Conservation (phyloP, 2,888 invertebrate species). For the Malthinus seriepunctatus region DNA sequence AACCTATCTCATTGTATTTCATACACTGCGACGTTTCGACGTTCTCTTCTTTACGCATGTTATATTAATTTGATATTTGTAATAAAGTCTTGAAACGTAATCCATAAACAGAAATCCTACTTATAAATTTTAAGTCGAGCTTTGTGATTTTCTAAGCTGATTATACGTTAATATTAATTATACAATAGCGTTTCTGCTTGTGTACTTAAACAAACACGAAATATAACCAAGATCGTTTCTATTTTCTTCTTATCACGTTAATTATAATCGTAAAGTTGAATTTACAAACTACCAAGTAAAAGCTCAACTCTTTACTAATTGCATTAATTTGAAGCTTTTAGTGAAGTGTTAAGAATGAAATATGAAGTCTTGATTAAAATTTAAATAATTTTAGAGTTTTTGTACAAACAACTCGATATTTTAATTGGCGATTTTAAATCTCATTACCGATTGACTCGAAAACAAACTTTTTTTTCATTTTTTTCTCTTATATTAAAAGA, state of each 20-base stretch:
- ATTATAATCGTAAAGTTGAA: constrained; percentile 11
- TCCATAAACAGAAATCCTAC: constrained; percentile 42
- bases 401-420: no score
- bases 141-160: constrained; percentile 41
- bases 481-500: no score
- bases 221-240: constrained; percentile 16
- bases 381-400: no score
- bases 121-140: constrained; percentile 41
- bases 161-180: constrained; percentile 40
- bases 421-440: no score
- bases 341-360: constrained; percentile 4
- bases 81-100: constrained; percentile 39
- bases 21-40: no score
- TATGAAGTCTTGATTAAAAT: no score
- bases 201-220: constrained; percentile 15
- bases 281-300: constrained; percentile 1
- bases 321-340: constrained; percentile 5
- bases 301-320: constrained; percentile 1
- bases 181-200: constrained; percentile 19
- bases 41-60: no score
- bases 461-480: no score
- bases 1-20: no score
- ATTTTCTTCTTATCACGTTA: constrained; percentile 9
- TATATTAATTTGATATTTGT: constrained; percentile 30
- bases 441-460: no score